These are phyloP conservation scores for Hydrophis major DNA, from an alignment of 2,797 vertebrate genomes.

Conservation along the genomic window DNA sequence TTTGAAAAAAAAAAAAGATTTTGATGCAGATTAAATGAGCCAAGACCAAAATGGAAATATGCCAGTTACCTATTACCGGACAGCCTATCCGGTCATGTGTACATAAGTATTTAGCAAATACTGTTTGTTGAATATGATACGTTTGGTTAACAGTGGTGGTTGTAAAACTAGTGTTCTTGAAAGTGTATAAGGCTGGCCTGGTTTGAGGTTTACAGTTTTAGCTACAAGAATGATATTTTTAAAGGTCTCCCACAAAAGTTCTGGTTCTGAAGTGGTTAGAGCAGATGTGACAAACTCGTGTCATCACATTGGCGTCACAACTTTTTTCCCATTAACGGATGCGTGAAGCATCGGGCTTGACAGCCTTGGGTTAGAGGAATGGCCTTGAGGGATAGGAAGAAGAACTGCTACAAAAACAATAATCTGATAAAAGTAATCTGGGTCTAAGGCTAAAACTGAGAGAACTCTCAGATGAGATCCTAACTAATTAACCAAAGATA, in stretches of 20 bases:
- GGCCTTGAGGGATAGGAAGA: neutral
- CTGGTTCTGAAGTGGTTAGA: neutral
- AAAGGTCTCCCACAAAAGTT: neutral
- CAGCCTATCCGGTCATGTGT: neutral
- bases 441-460: neutral
- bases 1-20: neutral
- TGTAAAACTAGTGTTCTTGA: neutral
- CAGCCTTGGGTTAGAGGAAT: neutral
- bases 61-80: neutral
- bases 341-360: too few relatives aligned
- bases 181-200: neutral
- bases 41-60: neutral
- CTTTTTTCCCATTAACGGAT: too few relatives aligned
- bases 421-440: neutral
- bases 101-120: too few relatives aligned
- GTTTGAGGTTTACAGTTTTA: neutral
- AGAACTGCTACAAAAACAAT: neutral
- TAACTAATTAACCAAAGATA: neutral
- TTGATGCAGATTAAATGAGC: neutral
- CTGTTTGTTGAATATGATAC: neutral
- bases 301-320: too few relatives aligned
- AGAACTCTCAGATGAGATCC: neutral
- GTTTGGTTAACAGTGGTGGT: neutral
- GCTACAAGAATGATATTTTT: neutral
- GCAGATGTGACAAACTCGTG: too few relatives aligned